Evolutionary conservation across 2,113 vertebrate genomes (phyloP), one percentile per base, ranked within the genome.

Genomic region (Synchiropus splendidus): DNA sequence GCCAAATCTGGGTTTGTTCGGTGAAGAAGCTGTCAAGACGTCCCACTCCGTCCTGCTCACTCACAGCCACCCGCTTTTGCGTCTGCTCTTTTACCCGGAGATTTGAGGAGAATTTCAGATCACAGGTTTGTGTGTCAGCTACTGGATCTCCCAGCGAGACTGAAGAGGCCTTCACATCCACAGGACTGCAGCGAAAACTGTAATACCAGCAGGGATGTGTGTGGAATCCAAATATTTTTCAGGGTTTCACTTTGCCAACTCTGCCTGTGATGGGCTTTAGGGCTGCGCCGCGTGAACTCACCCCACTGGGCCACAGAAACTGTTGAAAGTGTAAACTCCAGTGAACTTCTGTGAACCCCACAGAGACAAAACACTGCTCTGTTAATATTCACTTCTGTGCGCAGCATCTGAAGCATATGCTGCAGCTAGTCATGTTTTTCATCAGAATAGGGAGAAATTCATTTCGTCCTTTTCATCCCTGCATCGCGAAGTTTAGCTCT

Each of bases 161-260:
- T 42, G 39, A 44, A 39, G 43, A 37, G 16, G 33, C 6, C 16
- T 61, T 36, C 21, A 39, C 32, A 55, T 58, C 18, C 30, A 53
- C 8, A 38, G 27, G 1, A 21, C 34, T 40, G 42, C 31, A 42
- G 41, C 39, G 34, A 54, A 65, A 30, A 11, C 21, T 40, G 21
- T 15, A 31, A 30, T 33, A 48, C 53, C 62, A 44, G 33, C 35
- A 16, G 61, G 48, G 51, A 27, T 27, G 41, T 56, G 46, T 51
- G 64, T 49, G 45, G 31, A 58, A 57, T 67, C 45, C 54, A 61
- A 66, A 71, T 51, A 64, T 58, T 53, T 5, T 66, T 56, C 30
- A 36, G 38, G 32, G 57, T 48, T 50, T 71, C 41, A 44, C 42
- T 64, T 56, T 36, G 38, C 52, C 72, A 61, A 54, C 12, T 31